Evolutionary conservation across 2,797 vertebrate species (phyloP).

Genomic region (Chelonia mydas): DNA sequence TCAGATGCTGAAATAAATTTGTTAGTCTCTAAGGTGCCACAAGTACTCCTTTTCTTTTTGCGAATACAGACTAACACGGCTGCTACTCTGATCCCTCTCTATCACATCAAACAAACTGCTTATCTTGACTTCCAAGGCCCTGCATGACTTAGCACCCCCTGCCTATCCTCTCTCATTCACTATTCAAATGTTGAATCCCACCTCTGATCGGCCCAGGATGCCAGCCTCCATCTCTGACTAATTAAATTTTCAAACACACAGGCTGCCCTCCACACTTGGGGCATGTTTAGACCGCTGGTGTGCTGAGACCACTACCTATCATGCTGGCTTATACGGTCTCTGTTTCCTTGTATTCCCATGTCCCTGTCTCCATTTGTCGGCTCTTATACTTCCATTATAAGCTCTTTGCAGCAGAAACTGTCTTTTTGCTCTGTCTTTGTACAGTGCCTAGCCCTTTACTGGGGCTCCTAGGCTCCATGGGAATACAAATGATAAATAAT

Average conservation of each 20-base stretch:
- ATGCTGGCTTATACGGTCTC: background rate
- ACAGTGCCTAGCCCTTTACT: constrained; percentile 5
- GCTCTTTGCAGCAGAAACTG: constrained; percentile 1
- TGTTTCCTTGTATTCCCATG: background rate
- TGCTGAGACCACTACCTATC: background rate
- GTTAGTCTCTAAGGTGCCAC: no score
- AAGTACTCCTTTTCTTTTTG: no score
- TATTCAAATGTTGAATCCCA: background rate
- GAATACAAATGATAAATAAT: constrained; percentile 9
- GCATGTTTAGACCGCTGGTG: background rate
- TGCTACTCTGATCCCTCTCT: no score
- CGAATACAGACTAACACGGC: no score
- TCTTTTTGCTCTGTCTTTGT: constrained; percentile 27
- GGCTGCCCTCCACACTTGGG: background rate
- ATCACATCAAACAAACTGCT: background rate
- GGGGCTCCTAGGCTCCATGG: background rate
- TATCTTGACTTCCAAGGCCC: background rate
- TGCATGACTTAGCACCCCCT: background rate
- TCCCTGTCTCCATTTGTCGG: no score
- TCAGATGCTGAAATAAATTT: no score
- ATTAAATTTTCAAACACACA: background rate
- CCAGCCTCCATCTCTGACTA: no score
- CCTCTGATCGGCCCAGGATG: background rate
- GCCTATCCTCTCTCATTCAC: background rate
- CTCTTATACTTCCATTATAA: background rate